phyloP scores from a whole-genome alignment of 2,888 invertebrate genomes.

The Willowsia nigromaculata region DNA sequence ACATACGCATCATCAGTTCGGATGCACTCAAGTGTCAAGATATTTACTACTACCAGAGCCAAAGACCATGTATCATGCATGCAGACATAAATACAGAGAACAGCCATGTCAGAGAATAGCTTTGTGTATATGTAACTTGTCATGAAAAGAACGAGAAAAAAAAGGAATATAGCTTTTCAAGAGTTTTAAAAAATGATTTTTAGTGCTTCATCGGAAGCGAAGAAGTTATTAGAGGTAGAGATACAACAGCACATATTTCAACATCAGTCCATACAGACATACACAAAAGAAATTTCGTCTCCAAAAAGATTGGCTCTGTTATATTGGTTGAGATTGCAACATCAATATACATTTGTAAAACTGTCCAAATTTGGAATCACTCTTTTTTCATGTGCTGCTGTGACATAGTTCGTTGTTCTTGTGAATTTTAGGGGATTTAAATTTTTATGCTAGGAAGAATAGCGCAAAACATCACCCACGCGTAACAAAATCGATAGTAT shows the following conservation, averaged over 20 bases:
- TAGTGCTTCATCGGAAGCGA: background rate
- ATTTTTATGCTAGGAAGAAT: background rate
- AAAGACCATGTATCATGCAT: background rate
- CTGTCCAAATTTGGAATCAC: no score
- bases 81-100: background rate
- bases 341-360: no score
- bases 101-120: background rate
- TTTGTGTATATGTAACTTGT: conserved; percentile 6
- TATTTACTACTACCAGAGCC: background rate
- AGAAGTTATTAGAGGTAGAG: background rate
- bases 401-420: background rate
- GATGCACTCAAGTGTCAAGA: conserved; percentile 14
- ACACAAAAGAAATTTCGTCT: no score
- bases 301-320: no score
- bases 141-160: background rate
- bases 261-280: no score
- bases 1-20: background rate
- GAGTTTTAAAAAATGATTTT: conserved; percentile 9
- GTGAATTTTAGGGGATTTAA: background rate
- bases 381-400: background rate
- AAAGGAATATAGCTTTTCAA: background rate
- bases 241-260: background rate
- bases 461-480: background rate
- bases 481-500: background rate
- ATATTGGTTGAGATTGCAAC: no score